Conservation (phyloP, 2,113 vertebrate genomes). For the Plotosus lineatus region DNA sequence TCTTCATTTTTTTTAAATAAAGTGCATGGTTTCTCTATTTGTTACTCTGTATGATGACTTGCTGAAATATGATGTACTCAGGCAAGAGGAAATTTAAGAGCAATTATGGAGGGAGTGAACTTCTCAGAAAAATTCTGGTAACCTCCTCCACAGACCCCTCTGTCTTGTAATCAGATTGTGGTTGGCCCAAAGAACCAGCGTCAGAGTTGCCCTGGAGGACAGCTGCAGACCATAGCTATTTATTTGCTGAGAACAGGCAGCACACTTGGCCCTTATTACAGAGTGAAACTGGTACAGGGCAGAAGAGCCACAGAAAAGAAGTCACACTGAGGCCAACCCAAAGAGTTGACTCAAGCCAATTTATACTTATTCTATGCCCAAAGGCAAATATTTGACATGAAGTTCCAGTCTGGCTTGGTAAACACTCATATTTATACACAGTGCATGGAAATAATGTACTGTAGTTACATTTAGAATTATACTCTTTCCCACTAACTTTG, state of each 20-base stretch:
- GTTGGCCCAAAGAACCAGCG: conserved; percentile 57
- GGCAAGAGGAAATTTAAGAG: conserved; percentile 49
- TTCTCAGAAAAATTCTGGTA: conserved; percentile 58
- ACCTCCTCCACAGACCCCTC: conserved; percentile 57
- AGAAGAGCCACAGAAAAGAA: conserved; percentile 43
- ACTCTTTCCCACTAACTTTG: not conserved
- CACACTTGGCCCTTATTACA: conserved; percentile 53
- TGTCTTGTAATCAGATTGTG: conserved; percentile 63
- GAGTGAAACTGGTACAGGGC: conserved; percentile 41
- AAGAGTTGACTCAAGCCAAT: conserved; percentile 30
- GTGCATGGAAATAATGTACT: not conserved
- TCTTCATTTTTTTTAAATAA: not conserved
- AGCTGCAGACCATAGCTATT: conserved; percentile 56
- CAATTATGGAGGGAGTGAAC: conserved; percentile 56
- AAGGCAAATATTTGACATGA: conserved; percentile 16
- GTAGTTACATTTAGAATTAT: not conserved
- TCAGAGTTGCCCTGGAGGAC: conserved; percentile 57
- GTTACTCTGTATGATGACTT: not conserved
- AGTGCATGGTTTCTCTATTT: not conserved
- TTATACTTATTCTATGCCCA: conserved; percentile 34
- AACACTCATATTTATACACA: not conserved
- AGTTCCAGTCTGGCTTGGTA: not conserved
- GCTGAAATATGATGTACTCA: conserved; percentile 54
- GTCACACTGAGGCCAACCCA: conserved; percentile 55
- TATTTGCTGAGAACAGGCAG: conserved; percentile 59